These are phyloP conservation scores for Drosophila punjabiensis DNA, from an alignment of 1,140 invertebrate genomes.

Conservation along the genomic window DNA sequence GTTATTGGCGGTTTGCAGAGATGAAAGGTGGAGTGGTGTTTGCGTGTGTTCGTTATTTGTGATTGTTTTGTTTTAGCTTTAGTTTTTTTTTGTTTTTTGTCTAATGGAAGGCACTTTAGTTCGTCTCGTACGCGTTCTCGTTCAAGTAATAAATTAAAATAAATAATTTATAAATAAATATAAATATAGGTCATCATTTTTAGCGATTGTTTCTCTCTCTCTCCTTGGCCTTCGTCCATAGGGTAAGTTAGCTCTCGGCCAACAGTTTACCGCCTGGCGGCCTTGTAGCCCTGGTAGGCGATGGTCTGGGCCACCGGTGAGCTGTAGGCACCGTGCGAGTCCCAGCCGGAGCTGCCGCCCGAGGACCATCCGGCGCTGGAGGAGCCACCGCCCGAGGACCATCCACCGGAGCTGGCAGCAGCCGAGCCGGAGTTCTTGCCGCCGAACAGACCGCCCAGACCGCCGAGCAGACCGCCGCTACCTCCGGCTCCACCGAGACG, in stretches of 20 bases:
- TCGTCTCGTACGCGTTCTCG: constrained; percentile 73
- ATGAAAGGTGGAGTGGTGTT: constrained; percentile 64
- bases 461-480: constrained; percentile 77
- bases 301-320: constrained; percentile 85
- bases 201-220: constrained; percentile 75
- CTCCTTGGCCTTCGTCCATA: constrained; percentile 36
- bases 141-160: constrained; percentile 84
- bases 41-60: constrained; percentile 48
- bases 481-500: constrained; percentile 79
- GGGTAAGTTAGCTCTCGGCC: constrained; percentile 14
- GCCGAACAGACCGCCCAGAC: constrained; percentile 81
- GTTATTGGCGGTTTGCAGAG: constrained; percentile 34
- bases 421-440: constrained; percentile 73
- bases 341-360: constrained; percentile 78
- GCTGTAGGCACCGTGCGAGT: constrained; percentile 85
- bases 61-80: constrained; percentile 40
- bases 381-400: constrained; percentile 79
- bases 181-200: constrained; percentile 81
- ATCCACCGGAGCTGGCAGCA: constrained; percentile 70
- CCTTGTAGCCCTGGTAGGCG: constrained; percentile 85
- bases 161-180: constrained; percentile 84
- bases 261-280: constrained; percentile 75
- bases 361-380: constrained; percentile 72
- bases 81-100: constrained; percentile 39
- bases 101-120: constrained; percentile 76